Evolutionary conservation across 1,140 invertebrate genomes (phyloP).

Genomic region (Sarcophaga bullata): DNA sequence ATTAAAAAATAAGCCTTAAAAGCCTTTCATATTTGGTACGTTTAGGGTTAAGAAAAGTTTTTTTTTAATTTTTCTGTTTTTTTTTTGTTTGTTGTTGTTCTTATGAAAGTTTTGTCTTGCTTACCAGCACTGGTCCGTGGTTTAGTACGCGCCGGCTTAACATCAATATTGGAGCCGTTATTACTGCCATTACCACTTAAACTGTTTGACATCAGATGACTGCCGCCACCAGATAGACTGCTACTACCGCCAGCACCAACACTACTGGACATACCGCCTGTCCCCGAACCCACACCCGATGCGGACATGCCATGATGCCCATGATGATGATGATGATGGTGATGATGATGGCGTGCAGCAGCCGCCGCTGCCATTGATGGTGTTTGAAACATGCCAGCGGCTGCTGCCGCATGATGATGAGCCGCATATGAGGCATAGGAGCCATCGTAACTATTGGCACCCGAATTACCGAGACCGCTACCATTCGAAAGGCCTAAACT

Average conservation of each 20-base stretch:
- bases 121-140: conserved; percentile 66
- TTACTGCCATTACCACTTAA: conserved; percentile 28
- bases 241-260: background rate
- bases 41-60: conserved; percentile 40
- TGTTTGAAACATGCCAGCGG: conserved; percentile 58
- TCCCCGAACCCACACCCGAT: background rate
- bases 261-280: conserved; percentile 9
- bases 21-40: background rate
- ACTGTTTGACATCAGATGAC: conserved; percentile 1
- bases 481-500: conserved; percentile 31
- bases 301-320: conserved; percentile 13
- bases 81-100: background rate
- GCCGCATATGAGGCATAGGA: conserved; percentile 58
- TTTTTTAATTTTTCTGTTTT: conserved; percentile 48
- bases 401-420: conserved; percentile 55
- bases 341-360: conserved; percentile 53
- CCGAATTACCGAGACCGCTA: conserved; percentile 43
- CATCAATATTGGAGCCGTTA: conserved; percentile 48
- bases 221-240: background rate
- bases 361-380: conserved; percentile 49
- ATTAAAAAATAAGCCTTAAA: no score
- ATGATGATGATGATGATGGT: conserved; percentile 50
- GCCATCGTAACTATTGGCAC: conserved; percentile 51
- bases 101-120: conserved; percentile 55
- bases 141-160: conserved; percentile 64